Percentiles rank a stretch among this genome's conserved stretches.
Evolutionary conservation across 2,888 invertebrate genomes (phyloP).

Genomic region (Tanaodytes sp.): DNA sequence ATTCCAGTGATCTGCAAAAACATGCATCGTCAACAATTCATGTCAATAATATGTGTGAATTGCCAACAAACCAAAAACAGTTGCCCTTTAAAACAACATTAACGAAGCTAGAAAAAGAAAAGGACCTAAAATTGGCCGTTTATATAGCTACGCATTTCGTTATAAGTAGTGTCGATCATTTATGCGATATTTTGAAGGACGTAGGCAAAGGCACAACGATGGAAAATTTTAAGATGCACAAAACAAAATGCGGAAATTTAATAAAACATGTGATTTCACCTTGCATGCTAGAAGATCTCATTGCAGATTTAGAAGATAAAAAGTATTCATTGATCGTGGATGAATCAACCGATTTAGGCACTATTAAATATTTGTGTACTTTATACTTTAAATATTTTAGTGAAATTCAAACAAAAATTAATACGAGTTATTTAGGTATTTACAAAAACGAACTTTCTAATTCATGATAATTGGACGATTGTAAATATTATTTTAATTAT

Average conservation of each 20-base stretch:
- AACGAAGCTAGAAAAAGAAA: slow-evolving; percentile 5
- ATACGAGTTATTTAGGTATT: slow-evolving; percentile 46
- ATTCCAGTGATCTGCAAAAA: neutral
- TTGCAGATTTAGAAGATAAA: slow-evolving; percentile 24
- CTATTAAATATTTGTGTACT: slow-evolving; percentile 46
- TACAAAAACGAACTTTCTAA: no score
- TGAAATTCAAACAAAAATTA: slow-evolving; percentile 24
- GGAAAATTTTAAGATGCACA: slow-evolving; percentile 24
- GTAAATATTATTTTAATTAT: no score
- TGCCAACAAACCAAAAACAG: neutral
- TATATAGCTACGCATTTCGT: slow-evolving; percentile 37
- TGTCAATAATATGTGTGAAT: neutral
- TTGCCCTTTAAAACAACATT: slow-evolving; percentile 1
- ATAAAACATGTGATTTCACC: slow-evolving; percentile 42
- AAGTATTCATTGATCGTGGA: slow-evolving; percentile 48
- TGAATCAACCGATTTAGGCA: slow-evolving; percentile 48
- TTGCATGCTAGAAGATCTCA: slow-evolving; percentile 22
- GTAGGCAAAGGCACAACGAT: slow-evolving; percentile 8
- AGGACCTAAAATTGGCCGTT: slow-evolving; percentile 28
- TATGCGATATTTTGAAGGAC: slow-evolving; percentile 30
- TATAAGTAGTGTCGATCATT: slow-evolving; percentile 34
- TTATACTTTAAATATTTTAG: slow-evolving; percentile 54
- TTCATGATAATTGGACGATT: no score
- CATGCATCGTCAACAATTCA: neutral
- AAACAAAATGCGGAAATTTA: slow-evolving; percentile 39